Evolutionary conservation across 2,113 vertebrate species (phyloP), one percentile per base, ranked within the genome.

Genomic region (Sardina pilchardus): DNA sequence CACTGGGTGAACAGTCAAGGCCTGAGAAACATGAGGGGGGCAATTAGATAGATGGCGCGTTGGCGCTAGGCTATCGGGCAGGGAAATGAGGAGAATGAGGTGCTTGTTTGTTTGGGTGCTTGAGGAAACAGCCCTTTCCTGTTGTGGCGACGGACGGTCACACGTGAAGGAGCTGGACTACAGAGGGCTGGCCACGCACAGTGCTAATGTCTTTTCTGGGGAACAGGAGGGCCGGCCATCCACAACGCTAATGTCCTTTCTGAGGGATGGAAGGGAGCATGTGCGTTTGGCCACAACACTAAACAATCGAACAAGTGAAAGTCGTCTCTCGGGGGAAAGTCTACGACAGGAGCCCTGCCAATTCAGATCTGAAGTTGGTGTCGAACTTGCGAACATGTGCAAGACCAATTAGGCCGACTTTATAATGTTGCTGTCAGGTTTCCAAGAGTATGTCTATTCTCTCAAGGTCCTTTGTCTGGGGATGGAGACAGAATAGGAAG

Each of bases 91-190:
- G 44, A 36, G 71, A 83, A 67, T 45, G 67, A 82, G 84, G 59
- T 80, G 48, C 88, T 88, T 90, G 84, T 81, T 87, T 89, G 87
- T 88, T 86, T 87, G 63, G 42, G 39, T 78, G 26, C 14, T 81
- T 6, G 43, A 83, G 86, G 82, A 90, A 90, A 81, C 82, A 56
- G 39, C 71, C 53, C 50, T 34, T 88, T 91, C 88, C 78, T 75
- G 88, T n/a, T 75, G 84, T 86, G 82, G 53, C 86, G 26, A 19
- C 53, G 36, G 36, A 26, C 4, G 59, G 59, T 19, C 12, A 53
- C 85, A 86, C 10, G 16, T 34, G 1, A 63, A n/a, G 6, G 24
- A 42, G 39, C 39, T 39, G 39, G 56, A 63, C 56, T 63, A 10
- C n/a, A 10, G 4, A 10, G n/a, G n/a, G 56, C 59, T 6, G 9